Evolutionary conservation across 1,140 invertebrate genomes (phyloP).

Genomic region (Sesamia nonagrioides): DNA sequence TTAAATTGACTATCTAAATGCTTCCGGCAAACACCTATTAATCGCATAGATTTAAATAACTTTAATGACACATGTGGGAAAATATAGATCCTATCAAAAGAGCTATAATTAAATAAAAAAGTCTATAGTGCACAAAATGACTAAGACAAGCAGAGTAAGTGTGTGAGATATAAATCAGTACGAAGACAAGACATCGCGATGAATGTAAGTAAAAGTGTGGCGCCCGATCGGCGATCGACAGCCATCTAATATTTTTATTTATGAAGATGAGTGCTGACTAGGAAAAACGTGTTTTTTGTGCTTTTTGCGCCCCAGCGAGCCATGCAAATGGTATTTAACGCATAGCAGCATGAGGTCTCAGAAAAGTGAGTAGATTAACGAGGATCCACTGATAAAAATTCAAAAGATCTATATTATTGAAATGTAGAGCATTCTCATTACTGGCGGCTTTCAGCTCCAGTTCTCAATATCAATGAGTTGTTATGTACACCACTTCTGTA

Average conservation of each 20-base stretch:
- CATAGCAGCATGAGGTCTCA: conserved; percentile 68
- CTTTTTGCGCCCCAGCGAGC: conserved; percentile 64
- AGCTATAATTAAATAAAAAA: conserved; percentile 35
- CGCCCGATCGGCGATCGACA: conserved; percentile 74
- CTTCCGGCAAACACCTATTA: not conserved
- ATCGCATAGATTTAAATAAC: not conserved
- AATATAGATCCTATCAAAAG: not conserved
- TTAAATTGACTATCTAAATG: conserved; percentile 18
- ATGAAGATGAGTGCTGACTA: conserved; percentile 70
- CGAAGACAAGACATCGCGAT: conserved; percentile 65
- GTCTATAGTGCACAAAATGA: conserved; percentile 46
- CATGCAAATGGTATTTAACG: conserved; percentile 74
- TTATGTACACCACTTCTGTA: conserved; percentile 52
- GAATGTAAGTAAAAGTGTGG: conserved; percentile 79
- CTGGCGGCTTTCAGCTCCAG: conserved; percentile 60
- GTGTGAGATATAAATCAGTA: conserved; percentile 72
- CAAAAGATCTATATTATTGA: conserved; percentile 59
- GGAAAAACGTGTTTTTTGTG: conserved; percentile 61
- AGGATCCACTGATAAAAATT: conserved; percentile 67
- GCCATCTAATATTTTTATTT: conserved; percentile 68
- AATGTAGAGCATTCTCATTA: conserved; percentile 70
- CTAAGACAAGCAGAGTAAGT: conserved; percentile 51
- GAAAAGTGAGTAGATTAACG: conserved; percentile 67
- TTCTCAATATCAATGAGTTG: conserved; percentile 64
- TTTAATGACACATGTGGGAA: not conserved